Evolutionary conservation across 2,797 vertebrate genomes (phyloP), one percentile per base, ranked within the genome.

Genomic region (Chelon labrosus): DNA sequence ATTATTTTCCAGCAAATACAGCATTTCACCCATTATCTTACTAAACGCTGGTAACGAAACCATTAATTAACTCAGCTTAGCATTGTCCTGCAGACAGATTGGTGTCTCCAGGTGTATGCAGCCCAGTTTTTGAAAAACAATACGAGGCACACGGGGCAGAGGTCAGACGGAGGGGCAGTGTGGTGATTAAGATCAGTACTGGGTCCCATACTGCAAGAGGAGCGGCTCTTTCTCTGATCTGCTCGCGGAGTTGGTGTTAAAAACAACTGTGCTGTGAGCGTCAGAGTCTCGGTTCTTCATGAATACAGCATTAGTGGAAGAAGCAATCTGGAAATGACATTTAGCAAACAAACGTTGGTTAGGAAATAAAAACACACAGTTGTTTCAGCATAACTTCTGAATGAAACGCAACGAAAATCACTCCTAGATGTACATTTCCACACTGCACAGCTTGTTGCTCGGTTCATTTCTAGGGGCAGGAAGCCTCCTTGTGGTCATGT

Each of bases 171-270:
- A 61, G 1, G n/a, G 46, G 37, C 25, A 37, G 8, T 8, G 12
- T 49, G 54, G 25, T 4, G 35, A 5, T 79, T 81, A 80, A 12
- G 54, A 73, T 16, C n/a, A 41, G 47, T 86, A 78, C 0, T 85
- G 82, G 13, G 69, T 73, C 3, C 80, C 76, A 2, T 65, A 44
- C 55, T 84, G 75, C 11, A 75, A 3, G 13, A 92, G 65, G 1
- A 94, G 90, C 0, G 80, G 88, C 57, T 77, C 67, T 31, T 75
- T 90, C 79, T 93, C 90, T 53, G 71, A 88, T 49, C 8, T 73
- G 54, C 72, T 69, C 13, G 35, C 2, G 0, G n/a, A 53, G 19
- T 79, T 31, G 42, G 86, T 60, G 42, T 82, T 82, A 0, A 90
- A 79, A 11, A 59, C 22, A 25, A 92, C 78, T 1, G 9, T 2